phyloP scores from a whole-genome alignment of 53 echinoderm and acorn worm genomes.

The Arbacia lixula region DNA sequence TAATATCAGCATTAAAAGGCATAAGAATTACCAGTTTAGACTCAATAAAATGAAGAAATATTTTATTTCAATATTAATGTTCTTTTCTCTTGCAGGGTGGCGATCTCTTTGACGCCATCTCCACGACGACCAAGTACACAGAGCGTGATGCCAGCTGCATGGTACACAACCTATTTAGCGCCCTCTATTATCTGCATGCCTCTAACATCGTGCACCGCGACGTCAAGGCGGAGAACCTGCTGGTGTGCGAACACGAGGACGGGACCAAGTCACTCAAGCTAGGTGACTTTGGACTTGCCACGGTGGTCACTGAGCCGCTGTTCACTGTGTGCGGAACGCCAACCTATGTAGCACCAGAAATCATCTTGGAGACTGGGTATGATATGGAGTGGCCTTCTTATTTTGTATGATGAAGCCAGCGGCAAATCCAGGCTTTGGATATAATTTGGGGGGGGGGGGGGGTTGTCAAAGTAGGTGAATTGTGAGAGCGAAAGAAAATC shows the following conservation, averaged over 20 bases:
- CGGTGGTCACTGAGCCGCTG: conserved; percentile 80
- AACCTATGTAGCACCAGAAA: conserved; percentile 98
- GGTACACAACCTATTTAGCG: conserved; percentile 93
- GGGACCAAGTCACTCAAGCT: conserved; percentile 97
- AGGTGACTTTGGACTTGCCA: conserved; percentile 97
- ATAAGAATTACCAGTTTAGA: too few species aligned
- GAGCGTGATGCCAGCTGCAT: conserved; percentile 98
- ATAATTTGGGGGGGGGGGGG: too few species aligned
- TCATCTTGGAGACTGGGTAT: conserved; percentile 95
- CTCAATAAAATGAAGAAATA: too few species aligned
- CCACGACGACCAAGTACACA: conserved; percentile 94
- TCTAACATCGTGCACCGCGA: conserved; percentile 96
- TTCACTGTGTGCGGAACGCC: conserved; percentile 98
- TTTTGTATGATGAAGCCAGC: neutral
- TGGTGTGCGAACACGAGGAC: conserved; percentile 94
- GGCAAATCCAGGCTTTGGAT: too few species aligned
- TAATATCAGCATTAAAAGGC: too few species aligned
- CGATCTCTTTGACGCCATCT: conserved; percentile 97
- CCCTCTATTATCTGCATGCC: conserved; percentile 93
- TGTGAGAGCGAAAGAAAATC: too few species aligned
- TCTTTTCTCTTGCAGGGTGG: conserved; percentile 89
- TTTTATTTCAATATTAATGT: too few species aligned
- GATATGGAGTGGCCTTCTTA: conserved; percentile 13
- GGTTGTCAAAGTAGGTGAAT: too few species aligned
- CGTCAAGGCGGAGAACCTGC: conserved; percentile 97